Conservation (phyloP, 2,797 vertebrate genomes). For the Lophotriccus pileatus region DNA sequence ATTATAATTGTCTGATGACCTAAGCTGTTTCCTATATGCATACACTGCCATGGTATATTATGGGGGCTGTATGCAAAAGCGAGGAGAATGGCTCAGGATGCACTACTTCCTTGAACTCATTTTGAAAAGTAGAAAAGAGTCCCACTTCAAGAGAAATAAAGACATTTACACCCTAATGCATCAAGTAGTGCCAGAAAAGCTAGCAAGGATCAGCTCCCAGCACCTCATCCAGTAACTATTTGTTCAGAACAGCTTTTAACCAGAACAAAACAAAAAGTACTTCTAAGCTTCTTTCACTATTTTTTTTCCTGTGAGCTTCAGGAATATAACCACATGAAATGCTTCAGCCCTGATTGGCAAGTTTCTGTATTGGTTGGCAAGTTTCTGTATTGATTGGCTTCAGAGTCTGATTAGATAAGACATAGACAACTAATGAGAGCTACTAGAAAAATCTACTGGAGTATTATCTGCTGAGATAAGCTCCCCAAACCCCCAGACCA, state of each 20-base stretch:
- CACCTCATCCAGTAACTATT: background rate
- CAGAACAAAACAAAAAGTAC: conserved; percentile 36
- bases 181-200: background rate
- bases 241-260: conserved; percentile 10
- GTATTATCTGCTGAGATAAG: conserved; percentile 43
- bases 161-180: background rate
- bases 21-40: background rate
- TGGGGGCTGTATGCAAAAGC: background rate
- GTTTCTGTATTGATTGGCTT: conserved; percentile 59
- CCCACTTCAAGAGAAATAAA: background rate
- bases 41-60: background rate
- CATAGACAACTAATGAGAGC: conserved; percentile 30
- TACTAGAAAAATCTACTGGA: conserved; percentile 34
- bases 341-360: conserved; percentile 28
- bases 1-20: background rate
- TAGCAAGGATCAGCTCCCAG: background rate
- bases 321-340: conserved; percentile 27
- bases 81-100: background rate
- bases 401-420: conserved; percentile 53
- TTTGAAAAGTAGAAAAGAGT: background rate
- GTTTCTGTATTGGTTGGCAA: conserved; percentile 54
- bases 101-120: background rate
- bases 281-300: background rate
- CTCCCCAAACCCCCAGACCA: background rate
- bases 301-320: background rate